Evolutionary conservation across 2,797 vertebrate species (phyloP).

Genomic region (Semotilus atromaculatus): DNA sequence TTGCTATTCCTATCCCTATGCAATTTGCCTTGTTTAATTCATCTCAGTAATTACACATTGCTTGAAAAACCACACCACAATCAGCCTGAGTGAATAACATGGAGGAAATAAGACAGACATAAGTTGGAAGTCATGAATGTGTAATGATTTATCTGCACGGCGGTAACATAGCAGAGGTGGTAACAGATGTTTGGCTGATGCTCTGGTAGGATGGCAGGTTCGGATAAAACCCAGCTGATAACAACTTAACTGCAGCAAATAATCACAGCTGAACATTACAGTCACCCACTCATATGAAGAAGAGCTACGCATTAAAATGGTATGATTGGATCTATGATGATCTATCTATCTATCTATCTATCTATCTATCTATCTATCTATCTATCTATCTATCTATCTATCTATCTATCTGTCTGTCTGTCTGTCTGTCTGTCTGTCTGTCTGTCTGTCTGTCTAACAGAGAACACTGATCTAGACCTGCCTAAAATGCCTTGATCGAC

Average conservation of each 20-base stretch:
- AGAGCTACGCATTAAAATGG: constrained; percentile 35
- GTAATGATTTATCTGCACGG: constrained; percentile 21
- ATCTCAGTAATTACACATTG: constrained; percentile 46
- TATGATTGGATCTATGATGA: too few species aligned
- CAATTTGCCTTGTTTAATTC: constrained; percentile 47
- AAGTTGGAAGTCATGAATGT: constrained; percentile 34
- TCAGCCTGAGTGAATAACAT: constrained; percentile 47
- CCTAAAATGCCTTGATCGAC: background rate
- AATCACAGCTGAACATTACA: constrained; percentile 62
- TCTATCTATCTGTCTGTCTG: too few species aligned
- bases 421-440: too few species aligned
- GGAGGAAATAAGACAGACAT: constrained; percentile 37
- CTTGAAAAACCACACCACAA: constrained; percentile 27
- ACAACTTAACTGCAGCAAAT: constrained; percentile 52
- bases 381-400: too few species aligned
- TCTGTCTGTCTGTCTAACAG: background rate
- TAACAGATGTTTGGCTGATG: constrained; percentile 69
- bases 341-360: too few species aligned
- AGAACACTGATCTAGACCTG: background rate
- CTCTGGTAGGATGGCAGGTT: constrained; percentile 62
- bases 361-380: too few species aligned
- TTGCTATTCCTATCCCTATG: constrained; percentile 40
- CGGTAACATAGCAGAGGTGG: constrained; percentile 30
- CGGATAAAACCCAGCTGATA: constrained; percentile 65
- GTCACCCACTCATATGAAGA: constrained; percentile 51